Conservation (phyloP, 2,888 invertebrate species). For the Pristionchus japonicus region DNA sequence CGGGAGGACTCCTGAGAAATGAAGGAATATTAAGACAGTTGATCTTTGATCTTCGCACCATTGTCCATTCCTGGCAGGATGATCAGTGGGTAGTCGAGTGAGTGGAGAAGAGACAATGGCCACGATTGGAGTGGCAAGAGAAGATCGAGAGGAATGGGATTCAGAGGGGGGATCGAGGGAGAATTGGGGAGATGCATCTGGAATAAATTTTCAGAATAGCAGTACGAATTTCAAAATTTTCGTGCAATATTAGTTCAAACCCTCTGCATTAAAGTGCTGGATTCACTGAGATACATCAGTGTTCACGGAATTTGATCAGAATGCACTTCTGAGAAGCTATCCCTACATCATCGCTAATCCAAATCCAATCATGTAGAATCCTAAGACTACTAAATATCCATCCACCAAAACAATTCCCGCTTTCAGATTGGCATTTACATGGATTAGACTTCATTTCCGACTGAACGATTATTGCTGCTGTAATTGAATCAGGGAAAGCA, state of each 20-base stretch:
- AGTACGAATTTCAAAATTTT: too few species aligned
- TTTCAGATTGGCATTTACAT: neutral
- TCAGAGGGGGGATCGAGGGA: conserved; percentile 3
- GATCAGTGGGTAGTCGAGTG: neutral
- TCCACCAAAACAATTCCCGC: neutral
- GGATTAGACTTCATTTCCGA: neutral
- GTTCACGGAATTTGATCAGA: neutral
- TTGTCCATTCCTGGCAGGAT: neutral
- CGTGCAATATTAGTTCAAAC: too few species aligned
- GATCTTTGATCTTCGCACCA: neutral
- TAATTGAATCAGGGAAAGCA: neutral
- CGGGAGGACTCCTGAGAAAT: neutral
- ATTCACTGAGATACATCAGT: neutral
- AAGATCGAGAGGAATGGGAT: neutral
- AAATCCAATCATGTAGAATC: too few species aligned
- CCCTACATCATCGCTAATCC: neutral
- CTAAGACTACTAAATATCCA: neutral
- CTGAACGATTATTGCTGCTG: neutral
- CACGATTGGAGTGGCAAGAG: neutral
- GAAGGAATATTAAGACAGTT: too few species aligned
- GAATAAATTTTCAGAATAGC: neutral
- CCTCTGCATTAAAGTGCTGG: too few species aligned
- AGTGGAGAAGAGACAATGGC: conserved; percentile 4
- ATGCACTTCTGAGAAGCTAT: neutral
- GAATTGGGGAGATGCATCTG: conserved; percentile 12